These are phyloP conservation scores for Coryphaenoides rupestris DNA, from an alignment of 2,113 vertebrate genomes.

Conservation along the genomic window DNA sequence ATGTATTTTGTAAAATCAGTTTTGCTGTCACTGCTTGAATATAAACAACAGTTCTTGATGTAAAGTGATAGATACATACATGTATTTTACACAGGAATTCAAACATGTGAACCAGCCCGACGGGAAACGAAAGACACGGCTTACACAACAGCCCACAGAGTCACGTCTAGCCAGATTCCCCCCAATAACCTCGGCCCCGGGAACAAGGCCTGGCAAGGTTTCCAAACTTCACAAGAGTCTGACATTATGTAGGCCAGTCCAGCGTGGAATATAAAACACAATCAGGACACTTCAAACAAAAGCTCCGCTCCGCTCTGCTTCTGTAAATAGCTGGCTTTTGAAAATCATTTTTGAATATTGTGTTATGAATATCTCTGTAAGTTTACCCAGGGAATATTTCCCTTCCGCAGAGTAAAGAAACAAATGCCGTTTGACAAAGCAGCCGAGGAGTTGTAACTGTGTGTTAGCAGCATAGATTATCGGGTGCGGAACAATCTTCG, in stretches of 20 bases:
- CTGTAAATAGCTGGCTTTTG: too few relatives aligned
- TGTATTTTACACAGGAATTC: constrained; percentile 52
- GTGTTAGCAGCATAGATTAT: not conserved
- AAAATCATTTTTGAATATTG: too few relatives aligned
- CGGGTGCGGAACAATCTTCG: not conserved
- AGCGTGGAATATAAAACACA: not conserved
- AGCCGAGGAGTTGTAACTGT: not conserved
- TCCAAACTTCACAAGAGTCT: constrained; percentile 22
- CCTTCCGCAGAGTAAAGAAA: not conserved
- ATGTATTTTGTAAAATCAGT: too few relatives aligned
- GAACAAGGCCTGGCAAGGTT: constrained; percentile 26
- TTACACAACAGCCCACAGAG: constrained; percentile 41
- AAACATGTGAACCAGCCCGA: constrained; percentile 54
- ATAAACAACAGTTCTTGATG: too few relatives aligned
- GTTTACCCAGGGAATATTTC: too few relatives aligned
- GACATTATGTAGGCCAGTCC: constrained; percentile 21
- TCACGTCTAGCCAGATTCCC: not conserved
- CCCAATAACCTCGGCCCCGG: constrained; percentile 16
- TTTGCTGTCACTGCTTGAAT: too few relatives aligned
- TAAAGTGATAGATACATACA: too few relatives aligned
- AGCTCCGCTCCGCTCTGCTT: too few relatives aligned
- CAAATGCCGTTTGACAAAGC: not conserved
- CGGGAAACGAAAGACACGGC: constrained; percentile 68
- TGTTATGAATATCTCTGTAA: too few relatives aligned
- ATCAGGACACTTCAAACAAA: too few relatives aligned